Evolutionary conservation across 2,113 vertebrate species (phyloP).

Genomic region (Aptenodytes patagonicus): DNA sequence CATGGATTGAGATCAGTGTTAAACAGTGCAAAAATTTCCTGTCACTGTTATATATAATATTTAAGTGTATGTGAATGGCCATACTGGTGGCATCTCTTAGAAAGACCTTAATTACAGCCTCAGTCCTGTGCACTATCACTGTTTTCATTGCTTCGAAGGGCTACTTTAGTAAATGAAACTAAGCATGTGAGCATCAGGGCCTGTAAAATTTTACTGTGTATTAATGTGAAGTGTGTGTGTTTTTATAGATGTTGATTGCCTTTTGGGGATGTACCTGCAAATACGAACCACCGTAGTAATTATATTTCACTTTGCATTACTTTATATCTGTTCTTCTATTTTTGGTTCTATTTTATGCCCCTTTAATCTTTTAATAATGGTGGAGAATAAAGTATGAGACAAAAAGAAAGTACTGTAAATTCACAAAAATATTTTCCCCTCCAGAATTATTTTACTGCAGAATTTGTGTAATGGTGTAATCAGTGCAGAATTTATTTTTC

Average conservation of each 20-base stretch:
- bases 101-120: background rate
- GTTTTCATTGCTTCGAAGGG: background rate
- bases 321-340: background rate
- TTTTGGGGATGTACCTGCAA: background rate
- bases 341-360: background rate
- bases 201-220: background rate
- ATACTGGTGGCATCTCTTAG: background rate
- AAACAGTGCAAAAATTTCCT: background rate
- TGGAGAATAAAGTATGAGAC: background rate
- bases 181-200: background rate
- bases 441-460: background rate
- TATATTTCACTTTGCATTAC: background rate
- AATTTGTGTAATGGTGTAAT: background rate
- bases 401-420: background rate
- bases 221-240: background rate
- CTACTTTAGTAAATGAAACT: background rate
- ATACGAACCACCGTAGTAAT: background rate
- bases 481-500: background rate
- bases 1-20: background rate
- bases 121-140: background rate
- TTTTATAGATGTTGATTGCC: background rate
- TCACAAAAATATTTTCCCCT: background rate
- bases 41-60: background rate
- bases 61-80: background rate
- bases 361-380: background rate